phyloP scores from a whole-genome alignment of 2,888 invertebrate genomes.

The Eulithis testata region DNA sequence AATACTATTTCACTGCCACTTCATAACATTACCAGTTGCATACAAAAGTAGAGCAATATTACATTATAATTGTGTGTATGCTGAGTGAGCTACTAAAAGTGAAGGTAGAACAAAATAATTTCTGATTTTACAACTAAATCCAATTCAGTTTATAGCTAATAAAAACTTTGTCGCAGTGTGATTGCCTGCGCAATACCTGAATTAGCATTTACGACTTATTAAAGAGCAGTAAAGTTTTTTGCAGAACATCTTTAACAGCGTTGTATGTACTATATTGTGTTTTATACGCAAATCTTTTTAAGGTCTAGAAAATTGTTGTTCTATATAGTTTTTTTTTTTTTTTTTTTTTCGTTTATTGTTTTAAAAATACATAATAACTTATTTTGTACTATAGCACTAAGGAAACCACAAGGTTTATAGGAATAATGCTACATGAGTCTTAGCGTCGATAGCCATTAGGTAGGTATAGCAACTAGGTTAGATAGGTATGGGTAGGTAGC shows the following conservation, averaged over 20 bases:
- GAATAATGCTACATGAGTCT: too few species aligned
- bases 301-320: conserved; percentile 1
- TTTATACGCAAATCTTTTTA: conserved; percentile 3
- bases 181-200: conserved; percentile 17
- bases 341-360: too few species aligned
- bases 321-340: too few species aligned
- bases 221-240: conserved; percentile 24
- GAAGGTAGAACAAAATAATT: conserved; percentile 15
- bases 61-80: neutral
- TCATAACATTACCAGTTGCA: too few species aligned
- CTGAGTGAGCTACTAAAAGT: neutral
- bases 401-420: too few species aligned
- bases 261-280: conserved; percentile 3
- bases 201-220: conserved; percentile 25
- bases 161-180: conserved; percentile 17
- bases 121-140: conserved; percentile 14
- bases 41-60: neutral
- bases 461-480: too few species aligned
- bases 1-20: too few species aligned
- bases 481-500: too few species aligned
- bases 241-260: conserved; percentile 2
- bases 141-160: conserved; percentile 16
- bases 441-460: too few species aligned
- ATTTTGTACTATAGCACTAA: too few species aligned
- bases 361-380: too few species aligned